These are phyloP conservation scores for Oryzias javanicus DNA, from an alignment of 2,113 vertebrate genomes.

Conservation along the genomic window DNA sequence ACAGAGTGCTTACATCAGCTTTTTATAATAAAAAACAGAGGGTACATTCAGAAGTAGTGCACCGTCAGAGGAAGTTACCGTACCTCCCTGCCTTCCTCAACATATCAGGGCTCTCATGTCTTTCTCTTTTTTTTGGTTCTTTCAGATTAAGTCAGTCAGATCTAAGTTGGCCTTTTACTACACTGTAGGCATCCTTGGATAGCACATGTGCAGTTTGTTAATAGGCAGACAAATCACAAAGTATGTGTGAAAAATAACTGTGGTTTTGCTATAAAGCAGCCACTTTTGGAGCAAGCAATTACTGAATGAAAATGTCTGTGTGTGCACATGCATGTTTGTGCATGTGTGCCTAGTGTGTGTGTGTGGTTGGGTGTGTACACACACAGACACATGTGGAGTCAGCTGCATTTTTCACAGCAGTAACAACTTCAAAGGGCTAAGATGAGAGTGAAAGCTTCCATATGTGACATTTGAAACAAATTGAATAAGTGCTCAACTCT, in stretches of 20 bases:
- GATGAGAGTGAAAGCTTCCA: conserved; percentile 78
- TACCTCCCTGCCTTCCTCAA: background rate
- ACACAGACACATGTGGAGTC: conserved; percentile 62
- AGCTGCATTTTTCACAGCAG: conserved; percentile 74
- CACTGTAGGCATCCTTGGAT: conserved; percentile 14
- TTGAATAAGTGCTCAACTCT: conserved; percentile 73
- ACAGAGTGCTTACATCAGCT: background rate
- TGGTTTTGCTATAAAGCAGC: conserved; percentile 62
- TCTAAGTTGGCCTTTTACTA: conserved; percentile 27
- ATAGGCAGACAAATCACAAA: conserved; percentile 61
- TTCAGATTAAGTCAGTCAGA: conserved; percentile 35
- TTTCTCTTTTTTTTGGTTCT: conserved; percentile 15
- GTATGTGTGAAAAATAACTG: conserved; percentile 70
- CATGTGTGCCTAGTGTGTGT: conserved; percentile 23
- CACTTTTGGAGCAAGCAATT: conserved; percentile 50
- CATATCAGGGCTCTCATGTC: conserved; percentile 2
- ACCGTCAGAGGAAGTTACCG: background rate
- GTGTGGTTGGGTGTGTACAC: conserved; percentile 29
- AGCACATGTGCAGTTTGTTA: conserved; percentile 64
- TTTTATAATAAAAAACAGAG: background rate
- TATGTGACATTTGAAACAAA: conserved; percentile 83
- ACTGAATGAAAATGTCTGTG: conserved; percentile 19
- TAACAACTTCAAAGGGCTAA: conserved; percentile 71
- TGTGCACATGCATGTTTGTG: background rate
- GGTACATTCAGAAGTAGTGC: background rate